Conservation (phyloP, 2,113 vertebrate species). For the Hystrix cristata region DNA sequence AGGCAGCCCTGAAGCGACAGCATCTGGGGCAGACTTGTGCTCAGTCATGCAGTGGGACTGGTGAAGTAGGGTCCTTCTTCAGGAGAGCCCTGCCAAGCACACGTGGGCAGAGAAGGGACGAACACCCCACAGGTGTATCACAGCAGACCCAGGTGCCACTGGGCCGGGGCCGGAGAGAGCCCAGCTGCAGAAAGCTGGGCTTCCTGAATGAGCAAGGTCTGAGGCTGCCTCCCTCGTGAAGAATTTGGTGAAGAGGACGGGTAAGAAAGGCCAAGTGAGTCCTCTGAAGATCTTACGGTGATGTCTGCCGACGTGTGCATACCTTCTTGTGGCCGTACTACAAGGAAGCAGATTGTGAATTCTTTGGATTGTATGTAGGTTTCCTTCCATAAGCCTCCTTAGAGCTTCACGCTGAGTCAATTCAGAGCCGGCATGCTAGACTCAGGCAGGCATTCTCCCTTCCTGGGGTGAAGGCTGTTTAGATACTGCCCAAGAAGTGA, state of each 20-base stretch:
- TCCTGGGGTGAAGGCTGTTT: constrained; percentile 28
- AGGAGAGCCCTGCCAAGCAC: neutral
- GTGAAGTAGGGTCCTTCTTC: neutral
- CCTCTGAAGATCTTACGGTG: neutral
- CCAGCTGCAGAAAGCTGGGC: neutral
- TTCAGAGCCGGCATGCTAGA: neutral
- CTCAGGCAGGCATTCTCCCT: neutral
- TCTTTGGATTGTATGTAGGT: constrained; percentile 34
- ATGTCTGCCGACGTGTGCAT: neutral
- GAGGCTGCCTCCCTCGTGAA: neutral
- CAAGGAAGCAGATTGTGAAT: neutral
- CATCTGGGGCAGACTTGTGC: neutral
- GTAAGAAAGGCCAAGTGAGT: neutral
- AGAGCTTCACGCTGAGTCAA: neutral
- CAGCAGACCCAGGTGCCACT: neutral
- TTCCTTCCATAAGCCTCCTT: constrained; percentile 26
- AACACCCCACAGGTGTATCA: too few relatives aligned
- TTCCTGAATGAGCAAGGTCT: neutral
- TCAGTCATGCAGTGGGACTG: neutral
- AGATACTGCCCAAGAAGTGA: neutral
- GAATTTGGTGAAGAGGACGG: neutral
- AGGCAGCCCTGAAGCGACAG: neutral
- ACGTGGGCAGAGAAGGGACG: neutral
- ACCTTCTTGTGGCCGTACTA: neutral
- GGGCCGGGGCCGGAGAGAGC: too few relatives aligned